Conservation (phyloP, 2,113 vertebrate species). For the Oplegnathus fasciatus region DNA sequence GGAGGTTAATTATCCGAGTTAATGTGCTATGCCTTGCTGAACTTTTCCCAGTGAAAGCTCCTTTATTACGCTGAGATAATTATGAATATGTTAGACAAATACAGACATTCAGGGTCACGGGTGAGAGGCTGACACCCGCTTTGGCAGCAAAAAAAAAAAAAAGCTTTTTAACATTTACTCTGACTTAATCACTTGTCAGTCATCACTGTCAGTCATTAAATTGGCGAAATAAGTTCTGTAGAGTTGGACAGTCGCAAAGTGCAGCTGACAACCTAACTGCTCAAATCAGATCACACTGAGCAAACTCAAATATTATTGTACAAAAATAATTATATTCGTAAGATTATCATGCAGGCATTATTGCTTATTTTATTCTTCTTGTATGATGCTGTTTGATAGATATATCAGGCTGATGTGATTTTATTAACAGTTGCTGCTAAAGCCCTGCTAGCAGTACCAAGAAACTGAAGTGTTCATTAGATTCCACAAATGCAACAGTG, state of each 20-base stretch:
- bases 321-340: constrained; percentile 20
- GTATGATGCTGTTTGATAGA: constrained; percentile 20
- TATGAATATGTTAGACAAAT: constrained; percentile 61
- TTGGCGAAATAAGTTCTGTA: neutral
- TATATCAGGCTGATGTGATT: constrained; percentile 18
- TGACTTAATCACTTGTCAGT: constrained; percentile 30
- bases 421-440: constrained; percentile 3
- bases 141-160: constrained; percentile 14
- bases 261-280: constrained; percentile 11
- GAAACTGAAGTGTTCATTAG: constrained; percentile 18
- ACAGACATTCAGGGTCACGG: constrained; percentile 11
- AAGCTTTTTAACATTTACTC: constrained; percentile 43
- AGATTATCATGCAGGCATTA: neutral
- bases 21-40: constrained; percentile 71
- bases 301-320: constrained; percentile 19
- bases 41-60: constrained; percentile 57
- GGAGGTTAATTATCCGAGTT: constrained; percentile 72
- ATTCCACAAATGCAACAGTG: constrained; percentile 1
- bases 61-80: constrained; percentile 73
- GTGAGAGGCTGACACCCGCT: constrained; percentile 60
- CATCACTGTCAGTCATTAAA: neutral
- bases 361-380: constrained; percentile 20
- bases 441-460: neutral
- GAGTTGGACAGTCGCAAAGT: neutral
- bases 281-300: constrained; percentile 28